Evolutionary conservation across 2,113 vertebrate genomes (phyloP), one percentile per base, ranked within the genome.

Genomic region (Eurystomus gularis): DNA sequence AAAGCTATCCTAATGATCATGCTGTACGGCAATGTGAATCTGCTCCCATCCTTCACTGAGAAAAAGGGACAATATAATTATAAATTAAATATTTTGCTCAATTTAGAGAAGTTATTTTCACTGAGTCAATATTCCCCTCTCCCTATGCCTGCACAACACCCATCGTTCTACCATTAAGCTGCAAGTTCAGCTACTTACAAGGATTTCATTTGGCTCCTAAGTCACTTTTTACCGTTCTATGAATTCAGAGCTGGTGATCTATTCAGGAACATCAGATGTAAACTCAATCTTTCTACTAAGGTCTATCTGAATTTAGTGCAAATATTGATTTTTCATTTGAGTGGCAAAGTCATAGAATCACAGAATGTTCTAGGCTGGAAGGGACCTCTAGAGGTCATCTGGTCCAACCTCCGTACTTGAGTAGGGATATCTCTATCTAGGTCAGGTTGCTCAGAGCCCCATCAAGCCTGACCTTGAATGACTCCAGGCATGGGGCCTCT

Each of bases 141-240:
- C 64, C 19, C 40, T 61, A 6, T 0, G 0, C 44, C 54, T 33
- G 44, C 51, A 64, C 23, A 78, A 44, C 20, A 40, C 11, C 44
- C 39, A 64, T 44, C 0, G 2, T 54, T 91, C 29, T 44, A 42
- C 35, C 21, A 23, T 37, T 25, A 68, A 68, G 29, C 26, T 84
- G 55, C 55, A 84, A 84, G 20, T 73, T 81, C 52, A 94, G 23
- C 51, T 84, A 7, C 17, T 84, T 44, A 55, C 12, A 84, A 21
- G 64, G 39, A 77, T 71, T 89, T 94, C 39, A 18, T 7, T 52
- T 42, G 61, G 42, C 28, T 71, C 23, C 46, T 60, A 81, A 66
- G 69, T 37, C 6, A 48, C 16, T 78, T 84, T 85, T 65, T 72
- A 40, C 37, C 2, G 6, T 42, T 89, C 82, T 26, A 51, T 42